Evolutionary conservation across 2,797 vertebrate species (phyloP).

Genomic region (Tapera naevia): DNA sequence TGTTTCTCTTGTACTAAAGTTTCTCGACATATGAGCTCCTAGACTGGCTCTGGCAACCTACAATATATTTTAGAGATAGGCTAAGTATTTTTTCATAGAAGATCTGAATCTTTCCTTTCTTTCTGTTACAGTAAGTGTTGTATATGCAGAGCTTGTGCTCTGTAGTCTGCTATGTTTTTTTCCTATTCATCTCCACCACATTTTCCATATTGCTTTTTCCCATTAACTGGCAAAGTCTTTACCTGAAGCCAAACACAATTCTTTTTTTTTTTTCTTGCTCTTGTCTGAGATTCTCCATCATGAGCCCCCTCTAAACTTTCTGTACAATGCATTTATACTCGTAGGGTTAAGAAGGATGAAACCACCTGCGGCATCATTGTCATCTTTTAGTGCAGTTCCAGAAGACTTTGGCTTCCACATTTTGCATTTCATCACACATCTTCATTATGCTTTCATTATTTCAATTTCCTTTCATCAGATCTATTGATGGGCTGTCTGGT

Average conservation of each 20-base stretch:
- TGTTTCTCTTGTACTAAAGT: background rate
- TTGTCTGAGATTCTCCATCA: background rate
- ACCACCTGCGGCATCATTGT: background rate
- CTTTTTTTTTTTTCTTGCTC: background rate
- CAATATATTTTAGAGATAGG: background rate
- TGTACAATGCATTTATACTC: background rate
- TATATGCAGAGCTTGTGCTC: background rate
- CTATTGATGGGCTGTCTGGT: background rate
- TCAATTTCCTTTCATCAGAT: slow-evolving; percentile 5
- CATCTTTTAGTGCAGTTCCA: background rate
- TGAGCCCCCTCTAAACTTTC: background rate
- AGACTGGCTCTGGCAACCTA: background rate
- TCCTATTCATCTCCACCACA: background rate
- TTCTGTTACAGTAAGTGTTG: background rate
- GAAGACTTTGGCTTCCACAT: background rate
- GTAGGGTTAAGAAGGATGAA: background rate
- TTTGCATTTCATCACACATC: background rate
- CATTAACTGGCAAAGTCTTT: background rate
- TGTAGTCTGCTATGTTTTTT: background rate
- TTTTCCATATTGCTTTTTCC: background rate
- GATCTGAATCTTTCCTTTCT: background rate
- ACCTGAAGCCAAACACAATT: background rate
- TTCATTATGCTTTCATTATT: background rate
- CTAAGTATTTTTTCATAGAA: background rate
- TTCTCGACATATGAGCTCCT: background rate